A percentile compares a stretch with the other conserved stretches of the same genome.
phyloP scores from a whole-genome alignment of 2,113 vertebrate species.

The Paramormyrops kingsleyae region DNA sequence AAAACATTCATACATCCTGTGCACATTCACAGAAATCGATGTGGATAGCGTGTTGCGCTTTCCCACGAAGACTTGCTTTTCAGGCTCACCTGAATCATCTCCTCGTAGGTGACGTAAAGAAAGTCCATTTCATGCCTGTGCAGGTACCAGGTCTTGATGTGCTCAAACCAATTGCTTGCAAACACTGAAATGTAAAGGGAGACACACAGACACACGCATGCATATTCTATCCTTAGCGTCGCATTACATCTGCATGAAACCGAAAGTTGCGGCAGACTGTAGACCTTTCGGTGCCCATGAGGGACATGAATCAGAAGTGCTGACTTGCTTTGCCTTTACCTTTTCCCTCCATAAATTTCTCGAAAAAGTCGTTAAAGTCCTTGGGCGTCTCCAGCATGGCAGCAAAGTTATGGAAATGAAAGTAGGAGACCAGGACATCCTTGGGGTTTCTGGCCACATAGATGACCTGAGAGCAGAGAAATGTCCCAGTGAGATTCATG shows the following conservation, averaged over 20 bases:
- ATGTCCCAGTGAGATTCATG: neutral
- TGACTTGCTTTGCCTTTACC: conserved; percentile 32
- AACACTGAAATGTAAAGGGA: conserved; percentile 41
- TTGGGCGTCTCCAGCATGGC: conserved; percentile 47
- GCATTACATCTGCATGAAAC: neutral
- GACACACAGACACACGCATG: neutral
- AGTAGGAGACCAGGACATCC: conserved; percentile 54
- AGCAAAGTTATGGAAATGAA: conserved; percentile 46
- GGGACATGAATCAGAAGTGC: neutral
- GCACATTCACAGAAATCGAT: neutral
- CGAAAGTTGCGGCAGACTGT: neutral
- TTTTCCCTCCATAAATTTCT: conserved; percentile 48
- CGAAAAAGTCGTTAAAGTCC: conserved; percentile 50
- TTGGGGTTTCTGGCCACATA: conserved; percentile 58
- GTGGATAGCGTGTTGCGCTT: neutral
- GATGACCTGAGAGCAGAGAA: conserved; percentile 43
- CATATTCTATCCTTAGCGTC: neutral
- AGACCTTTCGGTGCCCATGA: neutral
- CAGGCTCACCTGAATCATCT: conserved; percentile 47
- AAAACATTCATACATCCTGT: neutral
- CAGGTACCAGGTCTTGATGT: conserved; percentile 47
- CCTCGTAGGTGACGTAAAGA: conserved; percentile 52
- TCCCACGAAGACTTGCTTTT: neutral
- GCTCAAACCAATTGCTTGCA: conserved; percentile 52
- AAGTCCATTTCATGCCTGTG: conserved; percentile 50